Evolutionary conservation across 2,888 invertebrate genomes (phyloP).

Genomic region (Andrena chrysosceles): DNA sequence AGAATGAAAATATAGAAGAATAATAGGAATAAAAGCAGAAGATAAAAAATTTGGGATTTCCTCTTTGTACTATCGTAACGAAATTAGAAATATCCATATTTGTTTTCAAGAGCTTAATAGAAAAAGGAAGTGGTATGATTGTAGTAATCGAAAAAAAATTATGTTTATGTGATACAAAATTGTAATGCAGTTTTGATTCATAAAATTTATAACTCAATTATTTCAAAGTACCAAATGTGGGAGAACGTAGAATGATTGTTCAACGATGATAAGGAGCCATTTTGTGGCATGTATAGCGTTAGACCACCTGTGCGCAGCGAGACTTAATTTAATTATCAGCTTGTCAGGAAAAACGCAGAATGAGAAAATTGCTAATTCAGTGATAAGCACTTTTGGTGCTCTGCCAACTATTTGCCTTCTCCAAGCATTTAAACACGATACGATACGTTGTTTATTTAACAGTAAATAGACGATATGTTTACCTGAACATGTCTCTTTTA

Average conservation of each 20-base stretch:
- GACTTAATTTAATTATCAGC: conserved; percentile 56
- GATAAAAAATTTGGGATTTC: not conserved
- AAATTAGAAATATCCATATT: too few relatives aligned
- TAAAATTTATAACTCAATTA: too few relatives aligned
- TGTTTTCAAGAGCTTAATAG: too few relatives aligned
- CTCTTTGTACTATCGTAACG: not conserved
- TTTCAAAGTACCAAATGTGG: not conserved
- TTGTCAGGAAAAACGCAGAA: conserved; percentile 45
- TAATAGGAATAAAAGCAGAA: not conserved
- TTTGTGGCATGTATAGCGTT: not conserved
- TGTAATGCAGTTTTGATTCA: too few relatives aligned
- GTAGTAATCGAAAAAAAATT: too few relatives aligned
- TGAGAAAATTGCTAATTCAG: conserved; percentile 61
- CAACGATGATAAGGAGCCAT: not conserved
- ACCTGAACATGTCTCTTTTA: conserved; percentile 30
- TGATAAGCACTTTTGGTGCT: conserved; percentile 42
- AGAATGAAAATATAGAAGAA: too few relatives aligned
- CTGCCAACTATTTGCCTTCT: conserved; percentile 50
- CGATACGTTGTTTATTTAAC: conserved; percentile 59
- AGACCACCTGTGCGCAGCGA: conserved; percentile 39
- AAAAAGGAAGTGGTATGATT: too few relatives aligned
- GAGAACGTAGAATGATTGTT: not conserved
- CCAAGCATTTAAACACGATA: conserved; percentile 22
- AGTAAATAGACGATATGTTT: conserved; percentile 35
- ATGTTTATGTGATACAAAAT: too few relatives aligned